A percentile compares a stretch with the other conserved stretches of the same genome.
Conservation (phyloP, 2,888 invertebrate genomes). For the Kuschelorhynchus macadamiae region DNA sequence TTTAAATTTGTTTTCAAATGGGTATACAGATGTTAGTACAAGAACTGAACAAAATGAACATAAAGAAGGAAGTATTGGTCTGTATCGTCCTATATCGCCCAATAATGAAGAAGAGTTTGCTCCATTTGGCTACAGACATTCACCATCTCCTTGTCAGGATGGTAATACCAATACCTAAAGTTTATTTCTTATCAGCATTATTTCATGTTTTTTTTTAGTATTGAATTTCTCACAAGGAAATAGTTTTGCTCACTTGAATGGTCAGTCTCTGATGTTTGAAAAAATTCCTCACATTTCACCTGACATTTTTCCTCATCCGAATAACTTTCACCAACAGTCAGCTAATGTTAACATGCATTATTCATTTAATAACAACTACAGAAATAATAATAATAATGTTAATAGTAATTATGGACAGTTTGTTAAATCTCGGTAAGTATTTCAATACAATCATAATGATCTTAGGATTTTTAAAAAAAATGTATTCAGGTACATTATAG, state of each 20-base stretch:
- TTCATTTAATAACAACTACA: slow-evolving; percentile 33
- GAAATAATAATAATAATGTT: slow-evolving; percentile 24
- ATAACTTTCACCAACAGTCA: slow-evolving; percentile 52
- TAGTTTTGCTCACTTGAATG: slow-evolving; percentile 40
- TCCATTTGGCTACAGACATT: slow-evolving; percentile 27
- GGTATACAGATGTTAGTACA: slow-evolving; percentile 18
- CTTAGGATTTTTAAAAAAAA: too few species aligned
- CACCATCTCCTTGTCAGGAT: slow-evolving; percentile 20
- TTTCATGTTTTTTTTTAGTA: slow-evolving; percentile 49
- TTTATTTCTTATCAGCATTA: background rate
- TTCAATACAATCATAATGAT: too few species aligned
- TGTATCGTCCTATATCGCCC: slow-evolving; percentile 39
- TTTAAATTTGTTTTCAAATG: background rate
- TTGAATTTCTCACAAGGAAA: slow-evolving; percentile 22
- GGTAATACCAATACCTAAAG: slow-evolving; percentile 13
- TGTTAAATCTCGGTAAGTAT: slow-evolving; percentile 41
- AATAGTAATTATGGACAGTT: slow-evolving; percentile 39
- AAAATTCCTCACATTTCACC: slow-evolving; percentile 54
- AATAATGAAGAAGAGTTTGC: slow-evolving; percentile 26
- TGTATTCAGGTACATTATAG: too few species aligned
- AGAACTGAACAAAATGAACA: slow-evolving; percentile 50
- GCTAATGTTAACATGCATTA: slow-evolving; percentile 42
- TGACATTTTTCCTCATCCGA: slow-evolving; percentile 44
- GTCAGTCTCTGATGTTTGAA: slow-evolving; percentile 54
- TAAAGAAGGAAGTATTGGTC: slow-evolving; percentile 18